Evolutionary conservation across 2,113 vertebrate species (phyloP).

Genomic region (Mellivora capensis): DNA sequence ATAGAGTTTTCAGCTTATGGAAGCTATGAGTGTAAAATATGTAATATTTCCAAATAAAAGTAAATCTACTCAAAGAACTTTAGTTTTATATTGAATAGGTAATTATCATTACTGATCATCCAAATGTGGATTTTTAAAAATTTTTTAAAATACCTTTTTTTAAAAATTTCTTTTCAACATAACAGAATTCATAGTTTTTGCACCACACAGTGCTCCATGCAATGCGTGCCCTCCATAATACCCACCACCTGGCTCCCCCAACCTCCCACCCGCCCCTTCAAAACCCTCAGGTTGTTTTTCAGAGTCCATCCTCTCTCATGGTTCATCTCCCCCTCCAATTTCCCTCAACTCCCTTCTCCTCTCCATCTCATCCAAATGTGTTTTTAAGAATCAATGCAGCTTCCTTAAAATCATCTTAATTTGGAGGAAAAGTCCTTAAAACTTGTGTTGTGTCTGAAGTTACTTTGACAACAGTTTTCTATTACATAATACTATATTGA

Average conservation of each 20-base stretch:
- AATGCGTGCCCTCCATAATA: too few relatives aligned
- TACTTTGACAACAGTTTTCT: background rate
- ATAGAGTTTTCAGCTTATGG: background rate
- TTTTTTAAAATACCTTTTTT: too few relatives aligned
- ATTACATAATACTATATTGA: background rate
- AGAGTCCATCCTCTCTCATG: too few relatives aligned
- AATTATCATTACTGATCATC: conserved; percentile 13
- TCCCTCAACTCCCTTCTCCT: too few relatives aligned
- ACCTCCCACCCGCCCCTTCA: too few relatives aligned
- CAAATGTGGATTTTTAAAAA: too few relatives aligned
- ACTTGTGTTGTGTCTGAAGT: background rate
- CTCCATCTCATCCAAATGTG: background rate
- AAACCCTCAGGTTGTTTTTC: too few relatives aligned
- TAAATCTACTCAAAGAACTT: background rate
- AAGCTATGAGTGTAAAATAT: background rate
- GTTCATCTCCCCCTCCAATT: too few relatives aligned
- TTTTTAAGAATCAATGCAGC: background rate
- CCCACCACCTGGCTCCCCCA: too few relatives aligned
- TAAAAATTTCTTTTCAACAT: too few relatives aligned
- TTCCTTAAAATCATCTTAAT: background rate
- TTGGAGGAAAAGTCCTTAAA: background rate
- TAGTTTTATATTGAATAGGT: conserved; percentile 21
- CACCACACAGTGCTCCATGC: too few relatives aligned
- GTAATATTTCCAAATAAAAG: background rate
- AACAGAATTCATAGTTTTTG: too few relatives aligned